Evolutionary conservation across 2,797 vertebrate genomes (phyloP).

Genomic region (Leptodactylus fallax): DNA sequence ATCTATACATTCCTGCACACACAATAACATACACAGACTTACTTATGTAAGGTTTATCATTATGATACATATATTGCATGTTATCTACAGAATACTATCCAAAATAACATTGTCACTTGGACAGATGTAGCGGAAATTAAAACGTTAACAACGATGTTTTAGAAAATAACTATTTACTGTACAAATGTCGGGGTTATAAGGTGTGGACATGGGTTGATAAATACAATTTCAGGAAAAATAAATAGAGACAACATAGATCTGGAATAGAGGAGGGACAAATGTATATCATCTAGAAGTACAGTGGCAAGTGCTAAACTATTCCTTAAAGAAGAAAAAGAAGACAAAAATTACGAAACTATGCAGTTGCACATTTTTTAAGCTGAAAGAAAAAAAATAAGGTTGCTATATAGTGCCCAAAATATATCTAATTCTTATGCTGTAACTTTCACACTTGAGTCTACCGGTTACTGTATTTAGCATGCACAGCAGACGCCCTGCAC

Average conservation of each 20-base stretch:
- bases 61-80: too few species aligned
- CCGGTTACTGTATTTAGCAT: background rate
- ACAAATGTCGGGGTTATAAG: background rate
- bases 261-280: too few species aligned
- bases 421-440: background rate
- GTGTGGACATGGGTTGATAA: background rate
- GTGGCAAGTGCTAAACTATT: background rate
- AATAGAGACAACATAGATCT: background rate
- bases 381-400: background rate
- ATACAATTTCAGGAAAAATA: background rate
- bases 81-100: too few species aligned
- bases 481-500: background rate
- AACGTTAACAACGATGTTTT: background rate
- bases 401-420: background rate
- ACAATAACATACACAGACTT: too few species aligned
- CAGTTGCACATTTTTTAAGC: background rate
- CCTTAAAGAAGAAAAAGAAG: too few species aligned
- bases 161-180: background rate
- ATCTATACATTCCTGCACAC: too few species aligned
- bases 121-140: background rate
- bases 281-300: background rate
- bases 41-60: too few species aligned
- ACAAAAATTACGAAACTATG: too few species aligned
- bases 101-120: background rate
- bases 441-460: background rate